These are phyloP conservation scores for Melipona bicolor DNA, from an alignment of 2,888 invertebrate species.

Conservation along the genomic window DNA sequence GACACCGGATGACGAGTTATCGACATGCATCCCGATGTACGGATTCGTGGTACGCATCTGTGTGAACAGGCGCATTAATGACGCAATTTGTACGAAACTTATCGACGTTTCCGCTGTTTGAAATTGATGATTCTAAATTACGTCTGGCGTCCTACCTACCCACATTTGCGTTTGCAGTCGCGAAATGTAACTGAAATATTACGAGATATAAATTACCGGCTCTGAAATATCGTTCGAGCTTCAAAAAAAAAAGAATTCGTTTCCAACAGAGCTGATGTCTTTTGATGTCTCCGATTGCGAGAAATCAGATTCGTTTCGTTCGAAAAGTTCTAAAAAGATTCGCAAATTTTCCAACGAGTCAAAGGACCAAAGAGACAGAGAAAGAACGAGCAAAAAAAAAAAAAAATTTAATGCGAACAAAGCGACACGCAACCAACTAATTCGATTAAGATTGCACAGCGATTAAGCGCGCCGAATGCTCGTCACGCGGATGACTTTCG, in stretches of 20 bases:
- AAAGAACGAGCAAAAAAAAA: too few species aligned
- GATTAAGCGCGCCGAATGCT: not conserved
- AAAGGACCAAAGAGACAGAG: not conserved
- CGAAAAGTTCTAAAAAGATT: not conserved
- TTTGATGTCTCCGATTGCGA: too few species aligned
- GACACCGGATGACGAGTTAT: slow-evolving; percentile 3
- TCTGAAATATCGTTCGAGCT: not conserved
- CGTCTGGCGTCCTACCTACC: not conserved
- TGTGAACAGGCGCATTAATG: not conserved
- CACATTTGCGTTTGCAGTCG: not conserved
- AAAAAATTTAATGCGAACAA: not conserved
- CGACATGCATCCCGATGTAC: not conserved
- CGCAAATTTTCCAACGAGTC: not conserved
- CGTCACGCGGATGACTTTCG: not conserved
- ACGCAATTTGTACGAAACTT: slow-evolving; percentile 1
- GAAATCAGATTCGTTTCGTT: too few species aligned
- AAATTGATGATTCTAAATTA: slow-evolving; percentile 3
- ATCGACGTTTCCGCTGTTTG: not conserved
- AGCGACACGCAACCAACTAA: not conserved
- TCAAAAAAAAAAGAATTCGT: not conserved
- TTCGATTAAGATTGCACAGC: not conserved
- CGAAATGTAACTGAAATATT: not conserved
- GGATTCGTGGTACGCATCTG: not conserved
- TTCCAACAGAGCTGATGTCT: not conserved
- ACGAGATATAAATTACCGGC: not conserved